A percentile compares a stretch with the other conserved stretches of the same genome.
phyloP scores from a whole-genome alignment of 2,797 vertebrate genomes.

The Centroberyx gerrardi region DNA sequence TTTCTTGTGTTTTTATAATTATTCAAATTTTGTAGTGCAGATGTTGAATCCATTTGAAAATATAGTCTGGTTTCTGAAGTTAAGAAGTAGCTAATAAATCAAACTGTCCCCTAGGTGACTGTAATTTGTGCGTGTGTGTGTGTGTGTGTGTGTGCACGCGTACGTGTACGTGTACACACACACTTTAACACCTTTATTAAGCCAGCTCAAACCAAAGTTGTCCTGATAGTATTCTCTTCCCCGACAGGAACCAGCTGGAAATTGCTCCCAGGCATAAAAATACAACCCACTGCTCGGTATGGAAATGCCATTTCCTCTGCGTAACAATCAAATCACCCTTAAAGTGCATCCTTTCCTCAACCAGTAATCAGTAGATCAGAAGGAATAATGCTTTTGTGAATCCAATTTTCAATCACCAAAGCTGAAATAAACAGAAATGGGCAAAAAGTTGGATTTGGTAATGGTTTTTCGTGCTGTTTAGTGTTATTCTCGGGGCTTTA shows the following conservation, averaged over 20 bases:
- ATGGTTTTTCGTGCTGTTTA: background rate
- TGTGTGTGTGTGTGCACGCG: background rate
- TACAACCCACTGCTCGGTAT: slow-evolving; percentile 38
- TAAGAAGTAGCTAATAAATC: slow-evolving; percentile 3
- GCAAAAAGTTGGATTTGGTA: slow-evolving; percentile 6
- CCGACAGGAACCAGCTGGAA: slow-evolving; percentile 48
- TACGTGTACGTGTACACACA: background rate
- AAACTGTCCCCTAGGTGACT: background rate
- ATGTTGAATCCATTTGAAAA: background rate
- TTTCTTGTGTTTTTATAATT: slow-evolving; percentile 3
- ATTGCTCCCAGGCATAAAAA: slow-evolving; percentile 54
- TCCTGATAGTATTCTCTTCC: slow-evolving; percentile 40
- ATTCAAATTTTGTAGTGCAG: background rate
- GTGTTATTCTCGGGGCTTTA: background rate
- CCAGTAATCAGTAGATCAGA: slow-evolving; percentile 19
- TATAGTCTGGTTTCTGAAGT: background rate
- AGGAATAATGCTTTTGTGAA: background rate
- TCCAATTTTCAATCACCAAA: background rate
- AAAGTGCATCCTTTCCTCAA: slow-evolving; percentile 47
- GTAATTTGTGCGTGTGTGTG: slow-evolving; percentile 18
- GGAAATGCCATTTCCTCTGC: slow-evolving; percentile 72
- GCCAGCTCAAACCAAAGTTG: slow-evolving; percentile 18
- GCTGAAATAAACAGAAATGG: background rate
- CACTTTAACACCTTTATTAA: background rate
- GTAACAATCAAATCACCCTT: slow-evolving; percentile 37